Base-by-base conservation (phyloP, 1,140 invertebrate genomes). In the Potamilus streckersoni region DNA sequence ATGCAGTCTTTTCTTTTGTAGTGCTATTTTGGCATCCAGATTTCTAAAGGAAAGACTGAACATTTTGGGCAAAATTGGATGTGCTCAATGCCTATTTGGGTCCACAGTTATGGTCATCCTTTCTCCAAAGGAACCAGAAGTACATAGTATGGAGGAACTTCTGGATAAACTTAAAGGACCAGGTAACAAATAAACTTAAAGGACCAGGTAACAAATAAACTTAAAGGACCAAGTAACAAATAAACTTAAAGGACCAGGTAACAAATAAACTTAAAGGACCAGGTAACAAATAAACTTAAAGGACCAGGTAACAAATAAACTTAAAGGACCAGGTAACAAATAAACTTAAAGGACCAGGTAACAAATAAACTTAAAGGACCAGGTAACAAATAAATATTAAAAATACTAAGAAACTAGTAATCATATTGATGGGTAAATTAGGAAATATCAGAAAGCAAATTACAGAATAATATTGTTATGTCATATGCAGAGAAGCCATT, bases 21-120 rank as follows among this genome's bases (percentile, higher is more conserved):
- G 97, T 68, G 95, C 97, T 20, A 90, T 99, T 31, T 91, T 99
- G 79, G 94, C 97, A 27, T 95, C 96, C 1, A 94, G 93, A 85
- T 96, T 96, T 86, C 91, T 99, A 5, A 94, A 97, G 83, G 98
- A 99, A 91, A 94, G 93, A 76, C 91, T 99, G 0, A 98, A 98
- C 90, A 91, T 97, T 70, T 89, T 98, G 58, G 97, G 96, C 84
- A 99, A 98, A 92, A 94, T 99, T 82, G 97, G 97, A 2, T 99
- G 98, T 90, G 91, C 96, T 67, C 90, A 99, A 17, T 98, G 97
- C 89, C 92, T 99, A 1, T 86, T 98, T 60, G 98, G 98, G 59
- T 97, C 97, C 12, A 96, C 96, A 1, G 92, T 98, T 15, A 95
- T 99, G 87, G 95, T 99, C 12, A 92, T 99, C 74, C 97, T 99